Conservation (phyloP, 2,113 vertebrate genomes). For the Jacana jacana region DNA sequence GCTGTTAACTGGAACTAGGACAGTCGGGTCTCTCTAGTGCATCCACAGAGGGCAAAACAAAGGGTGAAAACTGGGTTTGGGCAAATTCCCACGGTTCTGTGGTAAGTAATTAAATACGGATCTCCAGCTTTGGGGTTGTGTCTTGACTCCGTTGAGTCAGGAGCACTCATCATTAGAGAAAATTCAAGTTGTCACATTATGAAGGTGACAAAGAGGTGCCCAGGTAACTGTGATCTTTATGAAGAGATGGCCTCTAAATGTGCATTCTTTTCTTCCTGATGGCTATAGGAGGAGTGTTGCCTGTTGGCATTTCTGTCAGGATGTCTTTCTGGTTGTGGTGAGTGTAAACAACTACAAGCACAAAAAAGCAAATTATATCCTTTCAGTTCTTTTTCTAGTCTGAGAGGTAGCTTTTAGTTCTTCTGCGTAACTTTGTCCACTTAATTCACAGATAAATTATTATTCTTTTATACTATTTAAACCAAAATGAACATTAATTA, state of each 20-base stretch:
- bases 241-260: constrained; percentile 43
- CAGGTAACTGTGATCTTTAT: background rate
- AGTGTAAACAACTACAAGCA: constrained; percentile 45
- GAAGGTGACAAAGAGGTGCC: background rate
- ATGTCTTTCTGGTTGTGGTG: constrained; percentile 75
- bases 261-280: constrained; percentile 67
- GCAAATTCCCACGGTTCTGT: background rate
- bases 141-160: background rate
- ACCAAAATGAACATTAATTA: constrained; percentile 59
- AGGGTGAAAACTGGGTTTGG: background rate
- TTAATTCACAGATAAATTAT: constrained; percentile 56
- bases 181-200: background rate
- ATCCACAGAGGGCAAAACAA: background rate
- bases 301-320: constrained; percentile 74
- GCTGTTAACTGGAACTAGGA: background rate
- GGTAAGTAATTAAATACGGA: constrained; percentile 27
- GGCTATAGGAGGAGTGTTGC: constrained; percentile 68
- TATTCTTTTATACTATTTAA: constrained; percentile 29
- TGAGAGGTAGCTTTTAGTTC: constrained; percentile 53
- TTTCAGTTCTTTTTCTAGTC: constrained; percentile 24
- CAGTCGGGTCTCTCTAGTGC: background rate
- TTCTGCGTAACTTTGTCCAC: constrained; percentile 26
- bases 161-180: constrained; percentile 48
- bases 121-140: background rate
- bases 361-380: constrained; percentile 22